These are phyloP conservation scores for Kryphioiulus occultus DNA, from an alignment of 2,888 invertebrate genomes.

Conservation along the genomic window DNA sequence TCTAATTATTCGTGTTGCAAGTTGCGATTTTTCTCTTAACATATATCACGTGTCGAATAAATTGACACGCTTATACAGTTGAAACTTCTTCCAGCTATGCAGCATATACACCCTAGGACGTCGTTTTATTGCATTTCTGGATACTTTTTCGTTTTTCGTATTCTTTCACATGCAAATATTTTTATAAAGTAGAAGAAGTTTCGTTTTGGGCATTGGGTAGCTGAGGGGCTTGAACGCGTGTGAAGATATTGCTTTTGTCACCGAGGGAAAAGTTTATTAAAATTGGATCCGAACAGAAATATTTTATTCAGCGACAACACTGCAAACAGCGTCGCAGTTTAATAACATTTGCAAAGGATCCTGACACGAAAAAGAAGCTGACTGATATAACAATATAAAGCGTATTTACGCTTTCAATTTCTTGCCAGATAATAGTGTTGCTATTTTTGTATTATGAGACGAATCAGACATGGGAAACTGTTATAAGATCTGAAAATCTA, in stretches of 20 bases:
- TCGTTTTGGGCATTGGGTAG: neutral
- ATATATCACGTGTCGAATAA: too few relatives aligned
- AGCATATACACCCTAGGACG: neutral
- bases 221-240: neutral
- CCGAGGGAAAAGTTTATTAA: neutral
- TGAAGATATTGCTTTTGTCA: neutral
- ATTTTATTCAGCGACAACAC: neutral
- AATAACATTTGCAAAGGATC: neutral
- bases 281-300: neutral
- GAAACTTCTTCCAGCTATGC: neutral
- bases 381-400: neutral
- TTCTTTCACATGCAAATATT: neutral
- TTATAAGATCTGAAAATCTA: too few relatives aligned
- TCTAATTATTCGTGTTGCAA: too few relatives aligned
- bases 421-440: too few relatives aligned
- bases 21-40: too few relatives aligned
- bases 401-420: too few relatives aligned
- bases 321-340: neutral
- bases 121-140: neutral
- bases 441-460: too few relatives aligned
- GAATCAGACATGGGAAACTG: too few relatives aligned
- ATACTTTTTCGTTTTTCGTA: neutral
- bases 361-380: neutral
- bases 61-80: too few relatives aligned
- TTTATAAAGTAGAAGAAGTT: neutral